phyloP scores from a whole-genome alignment of 1,140 invertebrate species.

The Gonatopus flavifemur region DNA sequence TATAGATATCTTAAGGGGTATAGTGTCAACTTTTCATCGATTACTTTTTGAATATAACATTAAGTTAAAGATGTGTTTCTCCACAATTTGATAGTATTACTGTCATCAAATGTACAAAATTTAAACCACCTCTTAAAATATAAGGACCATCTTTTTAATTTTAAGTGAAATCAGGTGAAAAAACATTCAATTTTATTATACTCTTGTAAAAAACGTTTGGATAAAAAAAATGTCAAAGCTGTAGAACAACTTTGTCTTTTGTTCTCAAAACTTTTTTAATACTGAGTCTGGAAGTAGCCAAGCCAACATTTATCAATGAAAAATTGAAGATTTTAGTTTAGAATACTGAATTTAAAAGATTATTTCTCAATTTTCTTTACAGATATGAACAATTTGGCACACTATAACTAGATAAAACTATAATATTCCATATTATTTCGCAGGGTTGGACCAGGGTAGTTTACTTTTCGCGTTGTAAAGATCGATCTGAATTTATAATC shows the following conservation, averaged over 20 bases:
- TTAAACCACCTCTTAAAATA: slow-evolving; percentile 39
- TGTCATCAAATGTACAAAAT: slow-evolving; percentile 28
- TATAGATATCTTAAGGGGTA: too few relatives aligned
- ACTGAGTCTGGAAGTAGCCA: slow-evolving; percentile 52
- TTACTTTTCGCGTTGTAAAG: too few relatives aligned
- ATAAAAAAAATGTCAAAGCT: slow-evolving; percentile 19
- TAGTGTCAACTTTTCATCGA: too few relatives aligned
- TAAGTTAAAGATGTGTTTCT: too few relatives aligned
- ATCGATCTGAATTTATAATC: too few relatives aligned
- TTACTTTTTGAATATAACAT: too few relatives aligned
- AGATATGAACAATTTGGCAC: too few relatives aligned
- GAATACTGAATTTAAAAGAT: not conserved
- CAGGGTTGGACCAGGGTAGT: too few relatives aligned
- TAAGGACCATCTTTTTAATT: slow-evolving; percentile 19
- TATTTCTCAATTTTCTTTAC: not conserved
- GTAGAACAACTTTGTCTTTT: slow-evolving; percentile 11
- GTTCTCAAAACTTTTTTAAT: slow-evolving; percentile 42
- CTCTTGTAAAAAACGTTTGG: slow-evolving; percentile 12
- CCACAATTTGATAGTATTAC: slow-evolving; percentile 30
- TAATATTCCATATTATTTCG: too few relatives aligned
- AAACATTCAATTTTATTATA: slow-evolving; percentile 21
- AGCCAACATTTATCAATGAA: slow-evolving; percentile 39
- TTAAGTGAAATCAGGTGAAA: slow-evolving; percentile 20
- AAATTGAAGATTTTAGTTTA: not conserved
- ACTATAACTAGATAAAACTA: too few relatives aligned